Evolutionary conservation across 2,797 vertebrate genomes (phyloP), one percentile per base, ranked within the genome.

Genomic region (Gambusia yucatana): DNA sequence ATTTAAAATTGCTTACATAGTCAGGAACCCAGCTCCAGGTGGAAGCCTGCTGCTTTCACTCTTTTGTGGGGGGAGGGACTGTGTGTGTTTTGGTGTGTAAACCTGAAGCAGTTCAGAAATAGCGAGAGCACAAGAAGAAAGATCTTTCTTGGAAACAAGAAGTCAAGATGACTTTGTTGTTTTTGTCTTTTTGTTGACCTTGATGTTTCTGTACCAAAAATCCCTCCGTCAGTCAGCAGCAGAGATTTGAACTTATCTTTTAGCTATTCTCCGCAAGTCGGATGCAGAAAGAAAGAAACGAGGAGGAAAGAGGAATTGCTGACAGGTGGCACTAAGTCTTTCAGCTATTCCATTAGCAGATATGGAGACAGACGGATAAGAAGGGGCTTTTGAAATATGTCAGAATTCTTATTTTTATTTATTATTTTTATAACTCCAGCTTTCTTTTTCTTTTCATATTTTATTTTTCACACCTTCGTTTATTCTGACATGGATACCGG

Each of bases 211-310:
- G 50, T 77, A 86, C 82, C 75, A 85, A 86, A 91, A 85, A 83
- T 39, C 77, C 77, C 77, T 84, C 86, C 83, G 88, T 82, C 84
- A 88, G 77, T 86, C 86, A 89, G 73, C 84, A 84, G 84, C 43
- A 43, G 88, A 92, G 89, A 91, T 89, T 88, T 91, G 87, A 91
- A 94, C 91, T 92, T 87, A 50, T 86, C 88, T 91, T 88, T 93
- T 84, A 93, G 89, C 91, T 94, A 91, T 93, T 94, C 91, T 93
- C 91, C 86, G 86, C 89, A 91, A 89, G 77, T 82, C 86, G 93
- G 90, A 90, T 85, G 72, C 86, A 7, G 81, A 79, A 88, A 89
- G 86, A 90, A 91, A 88, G 77, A 78, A 82, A 86, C 82, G 55
- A 20, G 76, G 75, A 87, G 50, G 73, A 63, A 84, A 81, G 79